These are phyloP conservation scores for Scaptomyza flava DNA, from an alignment of 2,888 invertebrate genomes.

Conservation along the genomic window DNA sequence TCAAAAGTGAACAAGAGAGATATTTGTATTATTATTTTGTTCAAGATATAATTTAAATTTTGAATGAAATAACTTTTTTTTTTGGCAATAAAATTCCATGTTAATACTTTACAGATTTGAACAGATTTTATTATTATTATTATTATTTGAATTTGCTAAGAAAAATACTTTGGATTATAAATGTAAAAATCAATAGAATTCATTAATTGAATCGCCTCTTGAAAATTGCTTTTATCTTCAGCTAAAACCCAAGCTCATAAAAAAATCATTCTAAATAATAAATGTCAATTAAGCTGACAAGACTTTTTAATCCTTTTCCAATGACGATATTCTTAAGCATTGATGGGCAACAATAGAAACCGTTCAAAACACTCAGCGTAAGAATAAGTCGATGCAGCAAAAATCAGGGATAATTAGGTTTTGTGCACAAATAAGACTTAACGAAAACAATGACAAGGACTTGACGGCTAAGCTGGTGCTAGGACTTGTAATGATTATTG, in stretches of 20 bases:
- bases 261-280: conserved; percentile 5
- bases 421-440: neutral
- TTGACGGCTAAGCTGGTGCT: neutral
- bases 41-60: too few species aligned
- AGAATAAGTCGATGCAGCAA: neutral
- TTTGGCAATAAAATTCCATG: too few species aligned
- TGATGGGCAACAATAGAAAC: neutral
- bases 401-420: conserved; percentile 1
- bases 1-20: too few species aligned
- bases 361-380: neutral
- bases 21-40: too few species aligned
- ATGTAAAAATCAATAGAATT: neutral
- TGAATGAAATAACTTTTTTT: too few species aligned
- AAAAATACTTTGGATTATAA: neutral
- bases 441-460: neutral
- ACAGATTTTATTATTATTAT: too few species aligned
- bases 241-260: neutral
- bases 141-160: too few species aligned
- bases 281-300: neutral
- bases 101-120: too few species aligned
- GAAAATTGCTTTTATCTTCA: neutral
- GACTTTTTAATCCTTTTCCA: neutral
- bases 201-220: neutral
- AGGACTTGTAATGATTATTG: neutral
- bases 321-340: neutral